Evolutionary conservation across 2,888 invertebrate genomes (phyloP).

Genomic region (Calameuta pallipes): DNA sequence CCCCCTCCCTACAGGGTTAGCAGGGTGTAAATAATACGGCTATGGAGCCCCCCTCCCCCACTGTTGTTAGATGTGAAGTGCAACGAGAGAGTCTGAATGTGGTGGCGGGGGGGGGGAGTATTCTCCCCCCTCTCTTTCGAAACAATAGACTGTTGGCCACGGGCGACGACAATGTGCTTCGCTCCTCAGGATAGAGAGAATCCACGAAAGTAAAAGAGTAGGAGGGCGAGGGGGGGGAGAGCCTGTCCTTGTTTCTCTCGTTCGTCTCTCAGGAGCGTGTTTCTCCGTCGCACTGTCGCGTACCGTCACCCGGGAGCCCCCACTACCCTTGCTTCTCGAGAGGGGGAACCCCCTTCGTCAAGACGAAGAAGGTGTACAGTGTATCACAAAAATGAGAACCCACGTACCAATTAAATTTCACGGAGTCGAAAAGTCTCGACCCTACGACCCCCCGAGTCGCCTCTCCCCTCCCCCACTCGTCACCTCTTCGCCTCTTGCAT

Average conservation of each 20-base stretch:
- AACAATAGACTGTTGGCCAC: conserved; percentile 59
- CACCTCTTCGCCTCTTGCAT: neutral
- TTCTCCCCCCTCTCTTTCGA: conserved; percentile 17
- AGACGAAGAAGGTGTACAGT: conserved; percentile 39
- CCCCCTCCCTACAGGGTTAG: conserved; percentile 32
- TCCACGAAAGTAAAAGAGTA: too few species aligned
- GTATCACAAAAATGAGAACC: conserved; percentile 56
- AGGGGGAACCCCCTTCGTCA: conserved; percentile 42
- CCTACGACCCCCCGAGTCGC: neutral
- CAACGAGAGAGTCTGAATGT: neutral
- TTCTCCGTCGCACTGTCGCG: conserved; percentile 11
- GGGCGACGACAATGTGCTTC: conserved; percentile 51
- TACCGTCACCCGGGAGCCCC: neutral
- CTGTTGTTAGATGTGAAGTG: conserved; percentile 13
- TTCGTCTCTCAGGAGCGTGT: conserved; percentile 10
- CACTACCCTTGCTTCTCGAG: conserved; percentile 29
- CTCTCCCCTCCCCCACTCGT: neutral
- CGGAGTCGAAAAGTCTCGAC: neutral
- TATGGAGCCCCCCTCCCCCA: conserved; percentile 15
- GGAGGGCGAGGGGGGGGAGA: too few species aligned
- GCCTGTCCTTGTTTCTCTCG: conserved; percentile 11
- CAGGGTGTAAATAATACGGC: conserved; percentile 53
- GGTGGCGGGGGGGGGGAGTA: conserved; percentile 15
- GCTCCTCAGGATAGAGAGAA: conserved; percentile 2
- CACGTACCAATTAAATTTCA: conserved; percentile 58